Evolutionary conservation across 1,140 invertebrate genomes (phyloP).

Genomic region (Drosophila albomicans): DNA sequence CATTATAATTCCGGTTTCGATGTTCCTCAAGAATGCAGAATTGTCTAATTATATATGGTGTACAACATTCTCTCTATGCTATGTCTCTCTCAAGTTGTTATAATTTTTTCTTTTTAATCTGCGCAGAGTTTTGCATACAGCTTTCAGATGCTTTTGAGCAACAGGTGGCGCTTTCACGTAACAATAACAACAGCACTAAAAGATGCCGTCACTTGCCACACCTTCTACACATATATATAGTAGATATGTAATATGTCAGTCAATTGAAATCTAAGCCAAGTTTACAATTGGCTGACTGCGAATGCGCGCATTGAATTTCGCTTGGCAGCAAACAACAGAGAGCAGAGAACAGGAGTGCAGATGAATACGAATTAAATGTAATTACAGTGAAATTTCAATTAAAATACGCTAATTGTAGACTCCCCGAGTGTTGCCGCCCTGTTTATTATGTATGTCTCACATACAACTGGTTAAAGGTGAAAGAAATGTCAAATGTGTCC

Average conservation of each 20-base stretch:
- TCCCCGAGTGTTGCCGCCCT: slow-evolving; percentile 11
- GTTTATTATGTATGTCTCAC: neutral
- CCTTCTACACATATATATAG: slow-evolving; percentile 22
- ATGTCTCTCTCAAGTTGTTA: neutral
- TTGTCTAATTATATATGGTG: neutral
- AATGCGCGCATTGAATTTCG: slow-evolving; percentile 63
- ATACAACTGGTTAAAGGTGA: slow-evolving; percentile 59
- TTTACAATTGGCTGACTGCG: slow-evolving; percentile 64
- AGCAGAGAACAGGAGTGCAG: slow-evolving; percentile 1
- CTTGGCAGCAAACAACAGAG: neutral
- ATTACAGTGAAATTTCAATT: slow-evolving; percentile 55
- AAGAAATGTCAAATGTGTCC: slow-evolving; percentile 70
- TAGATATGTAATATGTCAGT: slow-evolving; percentile 29
- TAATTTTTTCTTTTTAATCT: neutral
- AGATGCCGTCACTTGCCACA: slow-evolving; percentile 52
- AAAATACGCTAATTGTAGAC: slow-evolving; percentile 52
- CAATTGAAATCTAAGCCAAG: slow-evolving; percentile 62
- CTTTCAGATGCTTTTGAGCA: slow-evolving; percentile 15
- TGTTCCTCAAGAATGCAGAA: slow-evolving; percentile 6
- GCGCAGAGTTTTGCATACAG: neutral
- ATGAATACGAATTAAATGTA: slow-evolving; percentile 52
- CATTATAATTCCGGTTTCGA: slow-evolving; percentile 14
- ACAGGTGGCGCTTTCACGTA: slow-evolving; percentile 37
- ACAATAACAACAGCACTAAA: slow-evolving; percentile 24
- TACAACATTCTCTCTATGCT: too few species aligned